phyloP scores from a whole-genome alignment of 2,797 vertebrate genomes.

The Gorsachius magnificus region DNA sequence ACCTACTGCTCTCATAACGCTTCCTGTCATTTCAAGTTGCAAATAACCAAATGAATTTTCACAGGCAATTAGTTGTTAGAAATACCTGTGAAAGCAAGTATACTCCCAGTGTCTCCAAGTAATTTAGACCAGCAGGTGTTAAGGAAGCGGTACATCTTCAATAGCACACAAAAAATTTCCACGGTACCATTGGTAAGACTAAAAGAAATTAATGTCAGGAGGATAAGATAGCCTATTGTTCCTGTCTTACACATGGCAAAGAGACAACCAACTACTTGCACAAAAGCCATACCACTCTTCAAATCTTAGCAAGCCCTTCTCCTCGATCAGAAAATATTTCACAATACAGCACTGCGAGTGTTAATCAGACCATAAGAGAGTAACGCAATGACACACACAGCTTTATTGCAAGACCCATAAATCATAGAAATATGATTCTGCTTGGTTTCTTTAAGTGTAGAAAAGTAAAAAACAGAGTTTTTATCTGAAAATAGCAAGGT shows the following conservation, averaged over 20 bases:
- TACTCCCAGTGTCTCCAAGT: conserved; percentile 60
- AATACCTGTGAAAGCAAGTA: conserved; percentile 62
- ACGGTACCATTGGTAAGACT: neutral
- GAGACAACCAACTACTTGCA: neutral
- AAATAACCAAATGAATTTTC: conserved; percentile 69
- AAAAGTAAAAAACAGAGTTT: neutral
- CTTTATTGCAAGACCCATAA: neutral
- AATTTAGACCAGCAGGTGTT: conserved; percentile 67
- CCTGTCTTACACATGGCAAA: neutral
- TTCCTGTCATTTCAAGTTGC: conserved; percentile 54
- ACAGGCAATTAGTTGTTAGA: conserved; percentile 68
- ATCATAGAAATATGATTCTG: neutral
- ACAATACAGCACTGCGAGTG: neutral
- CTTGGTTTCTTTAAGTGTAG: neutral
- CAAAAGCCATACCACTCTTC: neutral
- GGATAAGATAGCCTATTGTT: neutral
- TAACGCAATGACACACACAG: neutral
- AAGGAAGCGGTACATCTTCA: conserved; percentile 9
- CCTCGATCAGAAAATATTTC: neutral
- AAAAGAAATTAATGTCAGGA: conserved; percentile 28
- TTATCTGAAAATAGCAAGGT: neutral
- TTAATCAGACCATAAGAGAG: neutral
- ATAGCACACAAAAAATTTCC: neutral
- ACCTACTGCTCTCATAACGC: conserved; percentile 23
- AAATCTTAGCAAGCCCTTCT: neutral